Base-by-base conservation (phyloP, 2,113 vertebrate genomes). In the Daphoenositta chrysoptera region DNA sequence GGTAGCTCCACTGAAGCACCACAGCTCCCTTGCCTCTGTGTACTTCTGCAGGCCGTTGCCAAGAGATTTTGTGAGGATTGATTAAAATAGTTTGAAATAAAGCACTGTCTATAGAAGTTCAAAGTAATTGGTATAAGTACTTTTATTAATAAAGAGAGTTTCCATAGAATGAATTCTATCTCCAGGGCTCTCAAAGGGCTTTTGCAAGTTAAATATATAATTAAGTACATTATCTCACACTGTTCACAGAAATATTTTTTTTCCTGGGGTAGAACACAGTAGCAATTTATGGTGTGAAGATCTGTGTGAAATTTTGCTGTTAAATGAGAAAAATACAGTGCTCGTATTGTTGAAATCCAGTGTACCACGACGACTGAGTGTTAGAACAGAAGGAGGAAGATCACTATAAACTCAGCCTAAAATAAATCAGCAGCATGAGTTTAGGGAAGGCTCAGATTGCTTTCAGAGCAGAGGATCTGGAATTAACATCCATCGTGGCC, bases 81-180 rank as follows among this genome's bases (percentile, higher is more conserved):
- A 96, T 97, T 97, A 97, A 96, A 96, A 94, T 72, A 94, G 87
- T 94, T 91, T 39, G 87, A 95, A 96, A 95, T 66, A 70, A 97
- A 56, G 84, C 79, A 31, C 91, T 88, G 87, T 85, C 94, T 96
- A 39, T 88, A 72, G 78, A 90, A 96, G 92, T 97, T 96, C 66
- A 88, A 96, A 95, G 94, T 96, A 94, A 97, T 96, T 95, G 94
- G 63, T 83, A 21, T 87, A 95, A 96, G 92, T 58, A 93, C 78
- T 91, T 94, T 94, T 73, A 91, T 96, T 96, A 96, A 96, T 91
- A 82, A 90, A 94, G 92, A 93, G 95, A 92, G 87, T 79, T 95
- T 91, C 82, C 84, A 80, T 73, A 94, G 93, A 96, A 86, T 63
- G 87, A 85, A 15, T 96, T 91, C 87, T 91, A 21, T 96, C 94